Percentiles rank a stretch among this genome's conserved stretches.
phyloP scores from a whole-genome alignment of 2,888 invertebrate genomes.

The Sphaerophoria taeniata region DNA sequence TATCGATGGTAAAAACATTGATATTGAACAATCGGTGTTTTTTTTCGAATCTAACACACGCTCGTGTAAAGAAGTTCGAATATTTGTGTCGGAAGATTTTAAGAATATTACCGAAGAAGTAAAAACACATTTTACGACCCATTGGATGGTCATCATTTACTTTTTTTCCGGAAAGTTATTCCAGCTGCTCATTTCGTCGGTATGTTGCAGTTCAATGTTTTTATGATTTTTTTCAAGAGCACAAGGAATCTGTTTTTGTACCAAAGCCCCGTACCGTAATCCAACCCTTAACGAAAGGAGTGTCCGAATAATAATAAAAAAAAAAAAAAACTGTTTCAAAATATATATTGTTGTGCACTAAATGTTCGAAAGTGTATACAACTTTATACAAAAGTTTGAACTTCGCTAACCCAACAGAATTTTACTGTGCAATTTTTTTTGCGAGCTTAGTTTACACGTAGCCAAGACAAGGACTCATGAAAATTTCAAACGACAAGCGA shows the following conservation, averaged over 20 bases:
- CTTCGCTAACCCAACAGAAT: constrained; percentile 41
- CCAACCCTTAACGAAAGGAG: not conserved
- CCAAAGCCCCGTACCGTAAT: not conserved
- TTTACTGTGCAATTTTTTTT: constrained; percentile 52
- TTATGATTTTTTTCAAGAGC: constrained; percentile 56
- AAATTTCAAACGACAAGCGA: constrained; percentile 69
- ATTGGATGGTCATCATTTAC: constrained; percentile 72
- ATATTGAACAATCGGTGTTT: too few species aligned
- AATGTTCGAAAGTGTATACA: constrained; percentile 55
- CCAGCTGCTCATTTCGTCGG: constrained; percentile 32
- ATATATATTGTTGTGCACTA: constrained; percentile 67
- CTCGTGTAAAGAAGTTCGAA: constrained; percentile 50
- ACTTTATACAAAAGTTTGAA: not conserved
- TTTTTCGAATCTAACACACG: too few species aligned
- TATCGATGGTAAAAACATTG: too few species aligned
- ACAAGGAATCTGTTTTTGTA: constrained; percentile 48
- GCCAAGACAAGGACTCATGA: constrained; percentile 57
- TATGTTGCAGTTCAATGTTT: constrained; percentile 40
- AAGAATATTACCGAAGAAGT: constrained; percentile 53
- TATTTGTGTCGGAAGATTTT: constrained; percentile 57
- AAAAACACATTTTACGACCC: constrained; percentile 73
- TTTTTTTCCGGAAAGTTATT: constrained; percentile 63
- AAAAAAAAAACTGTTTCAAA: too few species aligned
- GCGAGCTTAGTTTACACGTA: constrained; percentile 50
- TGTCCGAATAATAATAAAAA: constrained; percentile 5